A percentile compares a stretch with the other conserved stretches of the same genome.
Conservation (phyloP, 2,888 invertebrate genomes). For the Cerastoderma edule region DNA sequence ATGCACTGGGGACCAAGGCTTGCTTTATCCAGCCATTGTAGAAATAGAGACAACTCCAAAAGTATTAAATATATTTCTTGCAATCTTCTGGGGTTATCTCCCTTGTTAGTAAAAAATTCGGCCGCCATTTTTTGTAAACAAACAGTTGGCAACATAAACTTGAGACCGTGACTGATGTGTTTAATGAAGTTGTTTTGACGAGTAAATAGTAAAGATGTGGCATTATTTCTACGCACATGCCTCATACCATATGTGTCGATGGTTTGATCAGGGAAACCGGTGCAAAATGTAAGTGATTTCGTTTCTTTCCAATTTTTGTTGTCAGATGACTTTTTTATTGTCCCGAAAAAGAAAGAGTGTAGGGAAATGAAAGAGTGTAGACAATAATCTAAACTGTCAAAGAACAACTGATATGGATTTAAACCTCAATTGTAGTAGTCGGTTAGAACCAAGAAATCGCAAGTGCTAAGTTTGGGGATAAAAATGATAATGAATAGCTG, state of each 20-base stretch:
- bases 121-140: conserved; percentile 56
- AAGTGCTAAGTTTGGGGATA: too few species aligned
- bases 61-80: not conserved
- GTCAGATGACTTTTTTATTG: not conserved
- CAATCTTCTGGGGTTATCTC: not conserved
- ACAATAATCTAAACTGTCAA: too few species aligned
- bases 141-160: conserved; percentile 43
- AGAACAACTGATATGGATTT: too few species aligned
- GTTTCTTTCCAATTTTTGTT: not conserved
- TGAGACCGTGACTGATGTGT: not conserved
- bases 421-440: too few species aligned
- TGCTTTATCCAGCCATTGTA: not conserved
- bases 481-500: too few species aligned
- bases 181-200: not conserved
- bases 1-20: not conserved
- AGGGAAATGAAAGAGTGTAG: too few species aligned
- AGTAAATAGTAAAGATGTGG: conserved; percentile 71
- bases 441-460: too few species aligned
- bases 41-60: not conserved
- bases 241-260: conserved; percentile 77
- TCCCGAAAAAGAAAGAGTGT: too few species aligned
- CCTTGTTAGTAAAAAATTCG: not conserved
- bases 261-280: conserved; percentile 80
- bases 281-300: conserved; percentile 74
- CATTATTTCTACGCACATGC: conserved; percentile 78